phyloP scores from a whole-genome alignment of 2,888 invertebrate genomes.

The Heliconius erato region DNA sequence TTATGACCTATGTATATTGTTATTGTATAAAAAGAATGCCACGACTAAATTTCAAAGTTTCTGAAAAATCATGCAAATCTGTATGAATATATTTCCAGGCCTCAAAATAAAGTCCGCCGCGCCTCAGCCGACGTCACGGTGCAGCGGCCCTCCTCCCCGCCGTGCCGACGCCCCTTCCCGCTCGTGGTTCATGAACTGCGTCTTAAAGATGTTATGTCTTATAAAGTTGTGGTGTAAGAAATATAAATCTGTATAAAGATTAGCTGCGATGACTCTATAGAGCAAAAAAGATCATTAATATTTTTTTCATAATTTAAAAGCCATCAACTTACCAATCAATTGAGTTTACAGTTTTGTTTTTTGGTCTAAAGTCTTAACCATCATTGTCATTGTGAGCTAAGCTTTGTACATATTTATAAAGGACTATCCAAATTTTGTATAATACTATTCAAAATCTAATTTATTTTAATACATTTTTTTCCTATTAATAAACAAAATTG shows the following conservation, averaged over 20 bases:
- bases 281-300: too few species aligned
- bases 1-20: too few species aligned
- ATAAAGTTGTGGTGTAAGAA: slow-evolving; percentile 41
- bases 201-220: slow-evolving; percentile 56
- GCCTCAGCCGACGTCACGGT: slow-evolving; percentile 58
- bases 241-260: not conserved
- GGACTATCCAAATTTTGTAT: not conserved
- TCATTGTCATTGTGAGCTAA: not conserved
- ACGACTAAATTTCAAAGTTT: too few species aligned
- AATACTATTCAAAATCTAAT: not conserved
- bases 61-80: not conserved
- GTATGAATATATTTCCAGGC: slow-evolving; percentile 46
- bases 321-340: too few species aligned
- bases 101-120: slow-evolving; percentile 59
- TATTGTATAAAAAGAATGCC: too few species aligned
- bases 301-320: too few species aligned
- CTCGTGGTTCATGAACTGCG: slow-evolving; percentile 75
- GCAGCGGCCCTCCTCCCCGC: slow-evolving; percentile 54
- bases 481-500: not conserved
- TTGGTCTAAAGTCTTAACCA: not conserved
- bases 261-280: not conserved
- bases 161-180: slow-evolving; percentile 78
- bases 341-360: too few species aligned
- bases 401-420: slow-evolving; percentile 4
- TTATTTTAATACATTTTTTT: slow-evolving; percentile 15